Evolutionary conservation across 1,140 invertebrate genomes (phyloP).

Genomic region (Holcopasites calliopsidis): DNA sequence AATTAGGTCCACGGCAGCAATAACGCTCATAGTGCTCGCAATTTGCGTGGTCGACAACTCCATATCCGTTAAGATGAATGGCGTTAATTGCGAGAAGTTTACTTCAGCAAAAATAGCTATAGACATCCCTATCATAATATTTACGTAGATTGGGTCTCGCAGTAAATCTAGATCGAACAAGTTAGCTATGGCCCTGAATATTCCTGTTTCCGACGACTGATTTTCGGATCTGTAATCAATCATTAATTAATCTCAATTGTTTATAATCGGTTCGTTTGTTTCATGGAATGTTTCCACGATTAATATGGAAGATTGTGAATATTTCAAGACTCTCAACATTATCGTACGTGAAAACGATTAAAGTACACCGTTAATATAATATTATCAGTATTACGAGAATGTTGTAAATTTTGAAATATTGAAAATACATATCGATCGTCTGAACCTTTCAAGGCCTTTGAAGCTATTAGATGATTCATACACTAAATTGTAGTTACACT

Average conservation of each 20-base stretch:
- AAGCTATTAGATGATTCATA: too few species aligned
- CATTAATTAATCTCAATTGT: neutral
- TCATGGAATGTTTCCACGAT: too few species aligned
- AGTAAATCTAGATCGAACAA: slow-evolving; percentile 82
- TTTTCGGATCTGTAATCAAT: slow-evolving; percentile 8
- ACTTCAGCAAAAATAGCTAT: slow-evolving; percentile 85
- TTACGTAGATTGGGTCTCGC: slow-evolving; percentile 81
- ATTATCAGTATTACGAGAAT: too few species aligned
- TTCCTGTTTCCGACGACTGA: neutral
- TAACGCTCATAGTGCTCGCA: slow-evolving; percentile 82
- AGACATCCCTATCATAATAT: slow-evolving; percentile 84
- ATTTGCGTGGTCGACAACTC: slow-evolving; percentile 80
- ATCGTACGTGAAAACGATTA: too few species aligned
- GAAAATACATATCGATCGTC: too few species aligned
- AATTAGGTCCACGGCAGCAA: slow-evolving; percentile 81
- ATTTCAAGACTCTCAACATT: too few species aligned
- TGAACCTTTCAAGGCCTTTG: too few species aligned
- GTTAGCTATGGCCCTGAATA: slow-evolving; percentile 60
- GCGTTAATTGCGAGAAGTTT: slow-evolving; percentile 84
- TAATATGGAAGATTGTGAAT: too few species aligned
- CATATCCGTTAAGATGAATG: slow-evolving; percentile 83
- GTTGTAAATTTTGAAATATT: too few species aligned
- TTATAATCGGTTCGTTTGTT: neutral
- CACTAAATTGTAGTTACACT: too few species aligned
- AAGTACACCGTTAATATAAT: too few species aligned